Base-by-base conservation (phyloP, 1,140 invertebrate genomes). In the Caligus rogercresseyi region DNA sequence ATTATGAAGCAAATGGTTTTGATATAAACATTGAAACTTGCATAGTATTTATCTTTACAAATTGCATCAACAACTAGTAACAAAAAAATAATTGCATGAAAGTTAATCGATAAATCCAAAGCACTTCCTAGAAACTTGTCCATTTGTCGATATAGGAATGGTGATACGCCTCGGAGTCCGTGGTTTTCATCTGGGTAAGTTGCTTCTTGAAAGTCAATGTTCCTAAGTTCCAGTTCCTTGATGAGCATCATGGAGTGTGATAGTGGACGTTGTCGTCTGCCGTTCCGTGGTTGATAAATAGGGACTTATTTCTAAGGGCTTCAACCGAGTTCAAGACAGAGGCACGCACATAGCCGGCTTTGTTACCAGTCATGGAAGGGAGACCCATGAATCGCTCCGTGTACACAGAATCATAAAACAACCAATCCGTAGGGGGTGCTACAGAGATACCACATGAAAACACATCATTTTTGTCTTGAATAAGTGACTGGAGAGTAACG, bases 171-270 rank as follows among this genome's bases (percentile, higher is more conserved):
- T 13, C 75, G 74, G 57, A 97, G 78, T 16, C 81, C 80, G 70
- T 97, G 92, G 58, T 88, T 86, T 72, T 95, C 87, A 74, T 95
- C 91, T 0, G 90, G 84, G 69, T 96, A 96, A 54, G 83, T 87
- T 85, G 23, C 14, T 18, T 62, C 43, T 62, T 62, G 16, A 66
- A 74, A 76, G 54, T 72, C 66, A n/a, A 76, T 69, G 26, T 72
- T 69, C 24, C 69, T 70, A 31, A 71, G 68, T 13, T 70, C 72
- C 19, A 77, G 67, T 18, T 72, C 72, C 66, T 73, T 74, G 23
- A 74, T 73, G 13, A 77, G 69, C 66, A 76, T 73, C 64, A 74
- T 75, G 3, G 74, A 72, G 58, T 77, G 73, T 64, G 75, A 67
- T 75, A 75, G 67, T 77, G 76, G 20, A 77, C 74, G 66, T 75